Evolutionary conservation across 1,140 invertebrate genomes (phyloP).

Genomic region (Leptonema lineaticorne): DNA sequence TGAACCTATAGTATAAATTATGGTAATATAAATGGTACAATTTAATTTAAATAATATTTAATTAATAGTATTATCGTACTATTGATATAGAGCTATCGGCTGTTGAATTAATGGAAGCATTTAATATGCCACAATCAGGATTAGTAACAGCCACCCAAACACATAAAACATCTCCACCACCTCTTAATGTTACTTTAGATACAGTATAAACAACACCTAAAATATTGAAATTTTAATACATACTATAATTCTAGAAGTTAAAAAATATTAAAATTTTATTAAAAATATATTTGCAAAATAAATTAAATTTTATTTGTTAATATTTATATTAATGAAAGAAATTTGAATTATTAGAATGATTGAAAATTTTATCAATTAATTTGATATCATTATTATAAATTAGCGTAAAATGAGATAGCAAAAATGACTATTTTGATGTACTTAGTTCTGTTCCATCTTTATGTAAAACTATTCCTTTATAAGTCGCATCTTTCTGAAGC

Average conservation of each 20-base stretch:
- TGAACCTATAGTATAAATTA: slow-evolving; percentile 30
- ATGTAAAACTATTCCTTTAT: slow-evolving; percentile 51
- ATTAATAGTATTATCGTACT: slow-evolving; percentile 38
- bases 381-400: not conserved
- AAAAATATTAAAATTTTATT: not conserved
- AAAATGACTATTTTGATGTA: slow-evolving; percentile 31
- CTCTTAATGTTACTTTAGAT: slow-evolving; percentile 50
- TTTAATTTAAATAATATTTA: not conserved
- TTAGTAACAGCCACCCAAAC: slow-evolving; percentile 53
- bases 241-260: not conserved
- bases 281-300: not conserved
- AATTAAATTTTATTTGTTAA: too few relatives aligned
- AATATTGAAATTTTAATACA: slow-evolving; percentile 9
- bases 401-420: too few relatives aligned
- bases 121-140: slow-evolving; percentile 42
- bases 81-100: slow-evolving; percentile 52
- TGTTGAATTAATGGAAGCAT: slow-evolving; percentile 52
- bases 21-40: not conserved
- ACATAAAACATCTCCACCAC: slow-evolving; percentile 48
- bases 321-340: not conserved
- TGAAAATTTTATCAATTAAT: not conserved
- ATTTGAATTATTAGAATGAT: not conserved
- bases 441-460: slow-evolving; percentile 54
- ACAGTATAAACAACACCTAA: slow-evolving; percentile 54
- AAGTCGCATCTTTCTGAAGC: slow-evolving; percentile 49